These are phyloP conservation scores for Drosophila willistoni DNA, from an alignment of 1,140 invertebrate species.

Conservation along the genomic window DNA sequence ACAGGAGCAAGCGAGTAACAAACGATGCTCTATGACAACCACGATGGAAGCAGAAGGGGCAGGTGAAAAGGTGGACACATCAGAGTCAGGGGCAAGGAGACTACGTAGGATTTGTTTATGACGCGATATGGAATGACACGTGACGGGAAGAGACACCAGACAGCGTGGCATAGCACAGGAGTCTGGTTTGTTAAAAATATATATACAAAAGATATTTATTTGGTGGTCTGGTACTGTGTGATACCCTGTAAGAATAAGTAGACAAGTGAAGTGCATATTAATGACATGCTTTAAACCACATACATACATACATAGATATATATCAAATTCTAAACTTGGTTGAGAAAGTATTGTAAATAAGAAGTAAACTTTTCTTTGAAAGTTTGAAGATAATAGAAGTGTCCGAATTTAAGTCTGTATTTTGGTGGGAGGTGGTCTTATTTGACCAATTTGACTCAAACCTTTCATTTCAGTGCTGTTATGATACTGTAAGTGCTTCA, in stretches of 20 bases:
- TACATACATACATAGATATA: no score
- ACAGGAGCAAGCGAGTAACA: conserved; percentile 47
- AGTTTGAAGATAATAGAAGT: no score
- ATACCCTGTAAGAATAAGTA: neutral
- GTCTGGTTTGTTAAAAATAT: neutral
- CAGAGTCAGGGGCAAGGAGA: neutral
- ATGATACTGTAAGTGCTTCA: no score
- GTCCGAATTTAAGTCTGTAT: no score
- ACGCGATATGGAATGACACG: conserved; percentile 75
- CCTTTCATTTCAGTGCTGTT: no score
- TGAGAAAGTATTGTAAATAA: no score
- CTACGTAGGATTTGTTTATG: conserved; percentile 65
- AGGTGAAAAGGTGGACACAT: neutral
- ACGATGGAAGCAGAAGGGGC: neutral
- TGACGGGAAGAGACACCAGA: conserved; percentile 61
- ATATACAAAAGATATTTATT: conserved; percentile 19
- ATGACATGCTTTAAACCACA: no score
- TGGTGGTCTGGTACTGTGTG: neutral
- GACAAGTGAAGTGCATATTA: no score
- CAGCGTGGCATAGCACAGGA: conserved; percentile 12
- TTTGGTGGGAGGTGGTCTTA: no score
- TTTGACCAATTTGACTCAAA: no score
- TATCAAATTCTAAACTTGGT: no score
- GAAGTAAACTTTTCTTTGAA: no score
- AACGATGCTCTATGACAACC: conserved; percentile 69